Evolutionary conservation across 2,113 vertebrate species (phyloP), one percentile per base, ranked within the genome.

Genomic region (Proteles cristata): DNA sequence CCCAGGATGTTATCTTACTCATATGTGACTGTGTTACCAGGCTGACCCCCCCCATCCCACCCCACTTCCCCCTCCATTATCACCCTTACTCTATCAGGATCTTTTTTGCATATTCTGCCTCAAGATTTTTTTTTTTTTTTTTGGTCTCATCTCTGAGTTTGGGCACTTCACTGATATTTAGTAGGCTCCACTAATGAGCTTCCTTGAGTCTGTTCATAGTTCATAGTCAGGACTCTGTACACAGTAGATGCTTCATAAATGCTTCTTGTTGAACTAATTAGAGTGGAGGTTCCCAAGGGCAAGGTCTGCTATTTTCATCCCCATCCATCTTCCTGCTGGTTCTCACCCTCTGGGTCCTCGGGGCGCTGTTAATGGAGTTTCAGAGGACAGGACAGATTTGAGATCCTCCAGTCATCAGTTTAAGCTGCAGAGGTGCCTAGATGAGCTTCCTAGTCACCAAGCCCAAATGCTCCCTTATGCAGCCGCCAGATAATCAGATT

Each of bases 171-270:
- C 28, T 94, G 79, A 63, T 79, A 76, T 79, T 5, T 58, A 58
- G 16, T 50, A 66, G 66, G 8, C 15, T 95, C 15, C 26, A 9
- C 14, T 97, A 90, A 90, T 92, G 53, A 71, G 19, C 25, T 65
- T 92, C n/a, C 25, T 63, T 17, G 4, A 77, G 35, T 93, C 79
- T 93, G 61, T 73, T 82, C 35, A 11, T 83, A 87, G 65, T 61
- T 94, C 39, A 16, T 26, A 83, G 50, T 81, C 69, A 93, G 66
- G 17, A 74, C 15, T 66, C 35, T 73, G 74, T 39, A 87, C 79
- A 68, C 28, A 96, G 89, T 81, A 97, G 89, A 55, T 90, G 12
- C 92, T 92, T 88, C 87, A 17, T 73, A 96, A 81, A 61, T 92
- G 79, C 65, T 90, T 95, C 48, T 35, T 66, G 11, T 65, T 88